Base-by-base conservation (phyloP, 2,797 vertebrate species). In the Propithecus perrieri region DNA sequence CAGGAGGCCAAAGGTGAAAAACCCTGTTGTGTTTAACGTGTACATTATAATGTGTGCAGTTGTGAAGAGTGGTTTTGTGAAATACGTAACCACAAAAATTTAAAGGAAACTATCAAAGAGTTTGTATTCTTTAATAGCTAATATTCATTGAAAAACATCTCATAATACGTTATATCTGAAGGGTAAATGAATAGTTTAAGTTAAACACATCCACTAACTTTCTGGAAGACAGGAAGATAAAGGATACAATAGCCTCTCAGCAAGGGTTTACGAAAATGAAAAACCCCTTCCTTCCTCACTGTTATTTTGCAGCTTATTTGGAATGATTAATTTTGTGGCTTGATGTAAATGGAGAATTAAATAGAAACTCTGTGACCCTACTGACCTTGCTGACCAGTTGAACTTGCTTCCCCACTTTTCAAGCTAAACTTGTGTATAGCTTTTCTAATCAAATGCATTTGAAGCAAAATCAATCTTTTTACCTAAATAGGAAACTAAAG, bases 21-120 rank as follows among this genome's bases (percentile, higher is more conserved):
- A 59, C 96, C 93, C 95, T 98, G 93, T 97, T 97, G 98, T 12
- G 97, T 95, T 98, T 98, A 98, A 98, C 98, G 97, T 91, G 92
- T 98, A 98, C 98, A 98, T 99, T 98, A 98, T 97, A 98, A 98
- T 2, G 93, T 98, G 95, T 97, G 93, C 94, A 41, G 95, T 98
- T 97, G 96, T 96, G 97, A 98, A 98, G 96, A 97, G 84, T 72
- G 96, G 87, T 96, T 98, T 96, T 98, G 89, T 96, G 96, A 98
- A 98, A 97, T 96, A 55, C 93, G 89, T 97, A 97, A 98, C 97
- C 38, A n/a, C 90, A 97, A 93, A 95, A 97, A 96, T 97, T 97
- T 96, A 35, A 96, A 98, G 89, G 97, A 98, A 97, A 93, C 96
- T 98, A 97, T 98, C 98, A 98, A 72, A 95, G 96, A 98, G 96